Evolutionary conservation across 1,140 invertebrate species (phyloP), one percentile per base, ranked within the genome.

Genomic region (Teleogryllus occipitalis): DNA sequence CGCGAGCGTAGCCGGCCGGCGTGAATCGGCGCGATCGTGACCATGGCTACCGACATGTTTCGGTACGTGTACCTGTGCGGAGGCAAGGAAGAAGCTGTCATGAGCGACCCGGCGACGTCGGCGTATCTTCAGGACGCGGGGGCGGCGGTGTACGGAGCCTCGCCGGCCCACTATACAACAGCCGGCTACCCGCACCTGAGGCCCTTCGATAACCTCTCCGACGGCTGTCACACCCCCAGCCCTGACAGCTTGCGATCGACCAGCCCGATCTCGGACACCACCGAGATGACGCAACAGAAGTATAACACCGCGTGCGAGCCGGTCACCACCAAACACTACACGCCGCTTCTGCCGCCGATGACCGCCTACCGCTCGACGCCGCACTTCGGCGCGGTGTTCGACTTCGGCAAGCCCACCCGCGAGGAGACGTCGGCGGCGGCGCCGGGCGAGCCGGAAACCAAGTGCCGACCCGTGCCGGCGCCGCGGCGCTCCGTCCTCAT

Each of bases 201-300:
- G 7, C 18, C 78, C 0, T 77, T 80, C 79, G 79, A 80, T 21
- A 77, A 77, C 21, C 79, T 80, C 22, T 80, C 79, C 81, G 89
- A 90, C 84, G 89, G 89, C 39, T 91, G 89, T 87, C 87, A 90
- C 81, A 90, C 89, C 7, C 89, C 90, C 0, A 90, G 89, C 81
- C 89, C 90, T 6, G 87, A 89, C 5, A 90, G 89, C 81, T 83
- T 89, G 79, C 85, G 90, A n/a, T 91, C 87, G 7, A 83, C 89
- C 72, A 90, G 88, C 82, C 89, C 89, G 7, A 74, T 75, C 22
- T 81, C 78, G n/a, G 78, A 79, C 39, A 48, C 72, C 22, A 73
- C 72, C n/a, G 74, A 78, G 27, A 49, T 27, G 8, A 22, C 47
- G 15, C 39, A 14, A 39, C 18, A 27, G 0, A 10, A 48, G 21